Evolutionary conservation across 2,113 vertebrate species (phyloP).

Genomic region (Phyllostomus discolor): DNA sequence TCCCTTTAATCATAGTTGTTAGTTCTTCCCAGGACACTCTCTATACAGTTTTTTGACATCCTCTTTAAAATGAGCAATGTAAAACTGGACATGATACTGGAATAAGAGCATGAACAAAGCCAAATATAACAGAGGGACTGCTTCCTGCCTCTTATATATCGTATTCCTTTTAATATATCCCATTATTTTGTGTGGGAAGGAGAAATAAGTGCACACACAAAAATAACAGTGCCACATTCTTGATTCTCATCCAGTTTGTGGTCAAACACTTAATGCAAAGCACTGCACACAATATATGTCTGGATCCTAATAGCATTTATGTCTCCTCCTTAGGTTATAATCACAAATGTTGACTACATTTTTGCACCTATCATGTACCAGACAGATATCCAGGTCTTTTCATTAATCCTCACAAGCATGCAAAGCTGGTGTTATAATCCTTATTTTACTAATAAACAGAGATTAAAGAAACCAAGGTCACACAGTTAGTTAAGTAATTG

Average conservation of each 20-base stretch:
- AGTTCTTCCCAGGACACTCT: conserved; percentile 59
- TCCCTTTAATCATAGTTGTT: conserved; percentile 66
- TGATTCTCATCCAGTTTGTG: conserved; percentile 58
- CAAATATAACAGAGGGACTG: conserved; percentile 60
- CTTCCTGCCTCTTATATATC: conserved; percentile 60
- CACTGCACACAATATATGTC: not conserved
- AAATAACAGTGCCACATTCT: conserved; percentile 55
- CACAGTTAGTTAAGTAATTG: not conserved
- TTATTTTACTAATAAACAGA: not conserved
- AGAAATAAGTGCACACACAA: conserved; percentile 37
- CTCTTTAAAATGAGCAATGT: conserved; percentile 66
- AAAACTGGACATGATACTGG: conserved; percentile 56
- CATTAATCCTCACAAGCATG: not conserved
- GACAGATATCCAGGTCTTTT: not conserved
- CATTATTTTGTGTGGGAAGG: conserved; percentile 56
- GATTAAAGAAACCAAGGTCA: conserved; percentile 19
- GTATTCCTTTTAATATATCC: conserved; percentile 61
- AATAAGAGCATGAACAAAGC: conserved; percentile 59
- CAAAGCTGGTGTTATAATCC: not conserved
- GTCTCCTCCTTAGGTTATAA: not conserved
- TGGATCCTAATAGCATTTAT: not conserved
- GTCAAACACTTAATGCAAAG: conserved; percentile 51
- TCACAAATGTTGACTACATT: not conserved
- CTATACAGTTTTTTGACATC: conserved; percentile 60
- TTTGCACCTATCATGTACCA: conserved; percentile 3